Percentiles rank a stretch among this genome's conserved stretches.
Conservation (phyloP, 2,888 invertebrate genomes). For the Lumbricus terrestris region DNA sequence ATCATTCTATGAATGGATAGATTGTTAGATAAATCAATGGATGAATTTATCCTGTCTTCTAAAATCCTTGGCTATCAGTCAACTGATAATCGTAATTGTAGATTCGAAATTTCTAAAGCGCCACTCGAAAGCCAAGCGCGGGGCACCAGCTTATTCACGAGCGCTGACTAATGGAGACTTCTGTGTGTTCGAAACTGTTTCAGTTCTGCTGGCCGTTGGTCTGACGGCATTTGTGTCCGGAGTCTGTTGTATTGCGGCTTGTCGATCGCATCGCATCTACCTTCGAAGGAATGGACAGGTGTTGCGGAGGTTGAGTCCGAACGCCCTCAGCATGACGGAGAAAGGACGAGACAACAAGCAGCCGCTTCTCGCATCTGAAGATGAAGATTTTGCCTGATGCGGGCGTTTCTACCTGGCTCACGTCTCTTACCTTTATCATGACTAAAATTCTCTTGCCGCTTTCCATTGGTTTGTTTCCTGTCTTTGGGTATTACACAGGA, state of each 20-base stretch:
- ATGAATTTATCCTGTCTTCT: too few relatives aligned
- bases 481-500: not conserved
- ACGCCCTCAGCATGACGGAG: not conserved
- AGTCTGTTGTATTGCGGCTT: not conserved
- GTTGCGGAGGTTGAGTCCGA: not conserved
- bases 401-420: not conserved
- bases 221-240: not conserved
- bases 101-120: too few relatives aligned
- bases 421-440: not conserved
- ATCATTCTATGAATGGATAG: too few relatives aligned
- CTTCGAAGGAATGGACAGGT: not conserved
- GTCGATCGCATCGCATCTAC: slow-evolving; percentile 10
- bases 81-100: too few relatives aligned
- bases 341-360: not conserved
- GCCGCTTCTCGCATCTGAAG: not conserved
- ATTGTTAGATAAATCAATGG: too few relatives aligned
- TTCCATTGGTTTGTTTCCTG: not conserved
- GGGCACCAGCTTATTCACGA: too few relatives aligned
- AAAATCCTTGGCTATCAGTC: too few relatives aligned
- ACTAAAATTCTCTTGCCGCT: not conserved
- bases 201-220: not conserved
- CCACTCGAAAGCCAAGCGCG: too few relatives aligned
- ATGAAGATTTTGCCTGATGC: slow-evolving; percentile 11
- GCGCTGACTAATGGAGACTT: too few relatives aligned
- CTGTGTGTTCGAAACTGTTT: too few relatives aligned